Evolutionary conservation across 92 coral and sea anemone genomes (phyloP), one percentile per base, ranked within the genome.

Genomic region (Chrysogorgia sp.): DNA sequence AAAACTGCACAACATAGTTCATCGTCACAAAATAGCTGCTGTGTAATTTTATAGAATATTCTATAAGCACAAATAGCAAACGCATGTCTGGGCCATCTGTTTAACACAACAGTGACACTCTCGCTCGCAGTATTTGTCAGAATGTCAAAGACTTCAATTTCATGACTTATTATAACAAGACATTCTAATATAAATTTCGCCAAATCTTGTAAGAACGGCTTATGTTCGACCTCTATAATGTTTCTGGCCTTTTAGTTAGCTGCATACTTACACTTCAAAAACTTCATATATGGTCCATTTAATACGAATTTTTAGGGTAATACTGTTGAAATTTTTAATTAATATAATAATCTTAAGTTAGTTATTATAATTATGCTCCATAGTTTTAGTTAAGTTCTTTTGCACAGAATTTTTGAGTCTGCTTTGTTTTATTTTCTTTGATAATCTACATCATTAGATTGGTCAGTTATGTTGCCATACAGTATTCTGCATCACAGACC

Each of bases 1-100:
- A 94, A 94, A 87, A 94, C 98, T 0, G 87, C 90, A 49, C 88
- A 88, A 37, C 84, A 90, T 33, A 85, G 87, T 34, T 83, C 97
- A 13, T 89, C 94, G 17, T 81, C 91, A 31, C 63, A 81, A 0
- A 89, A 83, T 23, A 61, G 86, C 28, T 94, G 98, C 75, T 93
- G 97, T 84, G 84, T 58, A 23, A 77, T 93, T 20, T 89, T 93
- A 64, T 93, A 85, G 86, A 23, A 23, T 57, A 13, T 57, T 23
- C 63, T 47, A 6, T n/a, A 6, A 15, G 2, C 53, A 15, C 53
- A 2, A 15, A 37, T n/a, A n/a, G n/a, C n/a, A n/a, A n/a, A n/a
- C n/a, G n/a, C n/a, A n/a, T n/a, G n/a, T n/a, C 50, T 43, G 10
- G 50, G 50, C 17, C 17, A 17, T 8, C 9, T 43, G 9, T 17